Evolutionary conservation across 2,113 vertebrate genomes (phyloP), one percentile per base, ranked within the genome.

Genomic region (Climacteris rufus): DNA sequence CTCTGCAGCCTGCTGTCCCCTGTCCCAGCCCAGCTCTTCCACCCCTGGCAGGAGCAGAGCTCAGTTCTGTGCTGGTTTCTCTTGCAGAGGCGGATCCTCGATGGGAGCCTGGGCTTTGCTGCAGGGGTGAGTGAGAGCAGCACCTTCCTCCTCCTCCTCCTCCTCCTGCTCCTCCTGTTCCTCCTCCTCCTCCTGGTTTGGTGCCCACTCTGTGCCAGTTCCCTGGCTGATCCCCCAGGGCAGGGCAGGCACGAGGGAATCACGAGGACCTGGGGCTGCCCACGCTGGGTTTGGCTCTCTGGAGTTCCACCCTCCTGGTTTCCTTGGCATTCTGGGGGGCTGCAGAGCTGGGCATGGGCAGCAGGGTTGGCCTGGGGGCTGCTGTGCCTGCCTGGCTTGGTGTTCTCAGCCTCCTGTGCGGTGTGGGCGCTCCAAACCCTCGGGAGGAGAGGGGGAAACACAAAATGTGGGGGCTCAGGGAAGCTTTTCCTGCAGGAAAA

Each of bases 61-160:
- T 84, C 47, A 20, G n/a, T 13, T 80, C 89, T 68, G 30, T 94
- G 90, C 93, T 57, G 14, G 50, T 89, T 91, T 33, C 15, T 88
- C n/a, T 95, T 98, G 54, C 97, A 99, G 99, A 99, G 99, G 94
- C 98, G 97, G 84, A 98, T 99, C 89, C 97, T 99, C 53, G 99
- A 99, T 97, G 99, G 99, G 82, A 99, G 99, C 96, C 97, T 99
- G 65, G 99, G 99, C 82, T 99, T 99, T 40, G 99, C 99, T 1
- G 99, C 99, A 1, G 99, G 99, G 99, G 99, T 99, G 86, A 99
- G 98, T 98, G 57, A 99, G 98, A 98, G 57, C 59, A 35, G 19
- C 84, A 1, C 27, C 70, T 11, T 60, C 11, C 30, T 50, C 1
- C 44, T 63, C 20, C 18, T 50, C 1, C 44, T 63, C 20, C 21